Evolutionary conservation across 2,888 invertebrate genomes (phyloP), one percentile per base, ranked within the genome.

Genomic region (Dyspetes luteomarginatus): DNA sequence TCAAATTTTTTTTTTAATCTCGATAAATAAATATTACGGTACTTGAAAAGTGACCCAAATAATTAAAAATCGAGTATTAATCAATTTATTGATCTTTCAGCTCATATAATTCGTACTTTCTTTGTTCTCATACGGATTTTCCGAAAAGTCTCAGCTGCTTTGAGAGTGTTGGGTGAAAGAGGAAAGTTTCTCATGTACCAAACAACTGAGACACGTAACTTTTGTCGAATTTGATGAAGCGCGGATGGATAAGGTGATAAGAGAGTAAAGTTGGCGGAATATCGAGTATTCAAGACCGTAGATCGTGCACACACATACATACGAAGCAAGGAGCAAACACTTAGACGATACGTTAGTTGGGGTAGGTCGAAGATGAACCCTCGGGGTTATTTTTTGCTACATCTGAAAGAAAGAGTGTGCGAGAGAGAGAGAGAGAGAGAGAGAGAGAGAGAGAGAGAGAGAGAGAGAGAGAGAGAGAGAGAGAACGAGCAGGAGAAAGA

Each of bases 201-300:
- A 65, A 24, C 19, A 26, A 19, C 36, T 68, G 45, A 74, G 73
- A 75, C 69, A 78, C 82, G 79, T 74, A 79, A 71, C 56, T 26
- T 17, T n/a, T 17, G 41, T 62, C 28, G 28, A 62, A 79, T 69
- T 30, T 15, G 58, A 64, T 48, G 64, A 69, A 60, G 52, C 45
- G 15, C 3, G 41, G 41, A 28, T 68, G 45, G 67, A 60, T 60
- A 60, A 69, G 22, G 62, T 43, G 79, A 79, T 69, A 48, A 65
- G 69, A 22, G 43, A 74, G 36, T 41, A 65, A 72, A 72, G 69
- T 79, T 65, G 48, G 69, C 15, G 24, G 74, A 65, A 74, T 79
- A 79, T 79, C 74, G 74, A 79, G 50, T 75, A 71, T 71, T 65
- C 79, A 41, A 64, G 65, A 41, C 48, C 43, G 36, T 22, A 69